These are phyloP conservation scores for Mycalesis mineus DNA, from an alignment of 2,888 invertebrate genomes.

Conservation along the genomic window DNA sequence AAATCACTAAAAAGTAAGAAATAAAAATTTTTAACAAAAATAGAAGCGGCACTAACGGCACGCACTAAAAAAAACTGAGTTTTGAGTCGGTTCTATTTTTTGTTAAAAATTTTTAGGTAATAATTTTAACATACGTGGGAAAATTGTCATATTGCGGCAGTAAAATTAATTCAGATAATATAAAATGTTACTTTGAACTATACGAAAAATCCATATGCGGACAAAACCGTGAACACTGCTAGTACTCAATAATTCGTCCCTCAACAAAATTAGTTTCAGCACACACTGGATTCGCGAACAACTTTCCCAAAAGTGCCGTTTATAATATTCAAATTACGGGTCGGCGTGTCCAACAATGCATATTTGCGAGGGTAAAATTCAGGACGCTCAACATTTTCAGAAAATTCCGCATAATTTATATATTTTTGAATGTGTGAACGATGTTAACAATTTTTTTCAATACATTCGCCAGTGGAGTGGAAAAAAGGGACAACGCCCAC, in stretches of 20 bases:
- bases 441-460: neutral
- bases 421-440: neutral
- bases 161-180: too few relatives aligned
- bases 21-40: too few relatives aligned
- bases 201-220: too few relatives aligned
- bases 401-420: constrained; percentile 10
- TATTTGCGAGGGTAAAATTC: constrained; percentile 14
- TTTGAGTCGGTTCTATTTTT: too few relatives aligned
- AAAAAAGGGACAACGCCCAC: too few relatives aligned
- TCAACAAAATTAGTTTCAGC: constrained; percentile 19
- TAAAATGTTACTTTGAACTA: too few relatives aligned
- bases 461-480: neutral
- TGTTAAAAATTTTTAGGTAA: too few relatives aligned
- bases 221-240: neutral
- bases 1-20: too few relatives aligned
- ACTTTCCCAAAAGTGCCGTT: constrained; percentile 14
- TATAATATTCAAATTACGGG: constrained; percentile 20
- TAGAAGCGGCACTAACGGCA: too few relatives aligned
- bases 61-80: too few relatives aligned
- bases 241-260: constrained; percentile 17
- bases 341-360: constrained; percentile 17
- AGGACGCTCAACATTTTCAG: constrained; percentile 3
- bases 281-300: constrained; percentile 7
- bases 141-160: too few relatives aligned
- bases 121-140: too few relatives aligned